A percentile compares a stretch with the other conserved stretches of the same genome.
Evolutionary conservation across 1,140 invertebrate genomes (phyloP).

Genomic region (Macrosteles quadrilineatus): DNA sequence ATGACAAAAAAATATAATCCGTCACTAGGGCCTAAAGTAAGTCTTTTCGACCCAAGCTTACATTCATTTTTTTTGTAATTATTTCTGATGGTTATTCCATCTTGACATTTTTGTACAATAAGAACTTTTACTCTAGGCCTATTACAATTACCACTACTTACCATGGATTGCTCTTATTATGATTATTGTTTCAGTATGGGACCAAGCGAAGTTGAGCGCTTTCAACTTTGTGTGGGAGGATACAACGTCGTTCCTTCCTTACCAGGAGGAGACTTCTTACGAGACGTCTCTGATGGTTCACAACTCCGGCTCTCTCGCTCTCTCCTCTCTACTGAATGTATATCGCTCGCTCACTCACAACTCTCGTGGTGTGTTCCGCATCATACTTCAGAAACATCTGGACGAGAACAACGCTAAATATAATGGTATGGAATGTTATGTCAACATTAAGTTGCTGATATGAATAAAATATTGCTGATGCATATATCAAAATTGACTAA

Average conservation of each 20-base stretch:
- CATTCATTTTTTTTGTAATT: too few relatives aligned
- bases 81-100: too few relatives aligned
- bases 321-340: constrained; percentile 85
- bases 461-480: too few relatives aligned
- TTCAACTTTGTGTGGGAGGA: constrained; percentile 91
- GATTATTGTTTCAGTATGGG: constrained; percentile 76
- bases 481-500: too few relatives aligned
- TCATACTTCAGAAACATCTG: constrained; percentile 79
- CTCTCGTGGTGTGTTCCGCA: constrained; percentile 81
- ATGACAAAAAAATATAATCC: too few relatives aligned
- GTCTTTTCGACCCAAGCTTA: too few relatives aligned
- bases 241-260: constrained; percentile 79
- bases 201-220: constrained; percentile 75
- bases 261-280: constrained; percentile 83
- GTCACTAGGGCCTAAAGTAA: too few relatives aligned
- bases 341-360: constrained; percentile 86
- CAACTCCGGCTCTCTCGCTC: constrained; percentile 68
- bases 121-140: too few relatives aligned
- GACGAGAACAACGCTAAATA: constrained; percentile 59
- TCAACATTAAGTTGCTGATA: too few relatives aligned
- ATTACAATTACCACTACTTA: too few relatives aligned
- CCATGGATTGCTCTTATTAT: too few relatives aligned
- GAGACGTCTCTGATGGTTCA: constrained; percentile 83
- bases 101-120: too few relatives aligned
- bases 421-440: constrained; percentile 64